phyloP scores from a whole-genome alignment of 2,888 invertebrate genomes.

The Hoplodrina ambigua region DNA sequence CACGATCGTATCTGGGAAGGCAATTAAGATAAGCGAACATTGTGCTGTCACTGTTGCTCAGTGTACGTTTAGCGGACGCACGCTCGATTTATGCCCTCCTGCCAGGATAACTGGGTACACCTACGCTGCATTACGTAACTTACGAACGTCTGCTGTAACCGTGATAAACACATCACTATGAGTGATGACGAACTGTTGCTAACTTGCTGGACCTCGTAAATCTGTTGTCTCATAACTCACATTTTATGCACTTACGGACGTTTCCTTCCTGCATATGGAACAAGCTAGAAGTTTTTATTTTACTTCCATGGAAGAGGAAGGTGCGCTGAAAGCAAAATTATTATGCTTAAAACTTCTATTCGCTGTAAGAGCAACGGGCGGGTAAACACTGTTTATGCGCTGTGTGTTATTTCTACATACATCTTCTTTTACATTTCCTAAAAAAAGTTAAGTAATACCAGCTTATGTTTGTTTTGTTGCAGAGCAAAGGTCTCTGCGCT shows the following conservation, averaged over 20 bases:
- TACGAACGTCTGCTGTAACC: constrained; percentile 42
- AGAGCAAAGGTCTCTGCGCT: no score
- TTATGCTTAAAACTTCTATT: constrained; percentile 51
- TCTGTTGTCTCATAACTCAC: constrained; percentile 39
- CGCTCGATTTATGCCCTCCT: constrained; percentile 77
- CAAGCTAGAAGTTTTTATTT: constrained; percentile 38
- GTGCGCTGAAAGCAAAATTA: constrained; percentile 42
- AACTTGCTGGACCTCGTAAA: constrained; percentile 39
- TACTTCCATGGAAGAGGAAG: constrained; percentile 25
- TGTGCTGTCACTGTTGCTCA: constrained; percentile 83
- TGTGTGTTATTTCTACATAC: constrained; percentile 10
- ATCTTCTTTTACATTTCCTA: constrained; percentile 11
- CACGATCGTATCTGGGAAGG: constrained; percentile 84
- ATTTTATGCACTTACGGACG: constrained; percentile 52
- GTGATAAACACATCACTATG: constrained; percentile 60
- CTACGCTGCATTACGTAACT: constrained; percentile 59
- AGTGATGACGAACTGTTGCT: constrained; percentile 57
- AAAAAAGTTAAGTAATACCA: not conserved
- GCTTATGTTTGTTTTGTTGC: no score
- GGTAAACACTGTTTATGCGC: constrained; percentile 43
- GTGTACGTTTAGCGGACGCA: constrained; percentile 78
- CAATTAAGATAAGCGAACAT: constrained; percentile 88
- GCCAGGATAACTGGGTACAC: constrained; percentile 65
- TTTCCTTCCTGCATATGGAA: constrained; percentile 38
- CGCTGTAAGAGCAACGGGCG: constrained; percentile 30